phyloP scores from a whole-genome alignment of 2,888 invertebrate genomes.

The Pollenia griseotomentosa region DNA sequence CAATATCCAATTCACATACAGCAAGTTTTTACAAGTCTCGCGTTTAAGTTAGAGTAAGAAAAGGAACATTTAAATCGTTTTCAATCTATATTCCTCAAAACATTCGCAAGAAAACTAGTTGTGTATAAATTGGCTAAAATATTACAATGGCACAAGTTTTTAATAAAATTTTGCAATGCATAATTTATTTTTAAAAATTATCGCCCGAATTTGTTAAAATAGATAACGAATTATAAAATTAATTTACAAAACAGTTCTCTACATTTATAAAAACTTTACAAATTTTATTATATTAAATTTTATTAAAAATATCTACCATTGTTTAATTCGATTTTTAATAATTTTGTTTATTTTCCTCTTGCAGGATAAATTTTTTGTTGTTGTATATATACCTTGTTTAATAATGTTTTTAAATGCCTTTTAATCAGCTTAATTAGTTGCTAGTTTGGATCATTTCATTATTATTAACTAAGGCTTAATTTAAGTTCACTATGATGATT shows the following conservation, averaged over 20 bases:
- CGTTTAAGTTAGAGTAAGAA: no score
- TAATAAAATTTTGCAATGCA: background rate
- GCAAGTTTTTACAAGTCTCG: no score
- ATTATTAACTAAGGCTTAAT: conserved; percentile 5
- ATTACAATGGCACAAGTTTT: conserved; percentile 39
- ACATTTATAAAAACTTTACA: no score
- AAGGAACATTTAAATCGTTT: no score
- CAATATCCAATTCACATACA: no score
- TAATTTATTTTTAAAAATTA: no score
- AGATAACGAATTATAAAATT: no score
- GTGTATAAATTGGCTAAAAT: background rate
- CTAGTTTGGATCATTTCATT: conserved; percentile 7
- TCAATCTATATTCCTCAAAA: no score
- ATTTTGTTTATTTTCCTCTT: conserved; percentile 14
- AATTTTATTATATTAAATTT: background rate
- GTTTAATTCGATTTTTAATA: conserved; percentile 9
- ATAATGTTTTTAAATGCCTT: conserved; percentile 27
- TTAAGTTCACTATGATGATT: conserved; percentile 25
- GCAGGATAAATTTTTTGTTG: background rate
- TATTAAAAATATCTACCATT: conserved; percentile 8
- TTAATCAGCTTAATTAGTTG: conserved; percentile 15
- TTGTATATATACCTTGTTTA: conserved; percentile 28
- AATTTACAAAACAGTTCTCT: no score
- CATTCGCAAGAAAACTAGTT: no score
- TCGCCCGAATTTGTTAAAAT: no score